A percentile compares a stretch with the other conserved stretches of the same genome.
Conservation (phyloP, 2,888 invertebrate genomes). For the Lochmaea crataegi region DNA sequence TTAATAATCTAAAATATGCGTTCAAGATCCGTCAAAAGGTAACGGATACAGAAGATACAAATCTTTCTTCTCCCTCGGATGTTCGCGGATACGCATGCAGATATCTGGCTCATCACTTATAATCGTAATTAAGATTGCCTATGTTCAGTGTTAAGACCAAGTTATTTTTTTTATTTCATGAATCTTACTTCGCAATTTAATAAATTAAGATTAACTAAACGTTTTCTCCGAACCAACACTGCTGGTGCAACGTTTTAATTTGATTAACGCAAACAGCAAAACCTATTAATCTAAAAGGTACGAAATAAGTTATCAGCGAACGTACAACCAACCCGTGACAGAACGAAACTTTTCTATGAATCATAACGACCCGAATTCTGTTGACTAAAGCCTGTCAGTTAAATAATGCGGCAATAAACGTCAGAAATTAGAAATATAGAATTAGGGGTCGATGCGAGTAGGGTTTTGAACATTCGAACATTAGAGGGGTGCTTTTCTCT, state of each 20-base stretch:
- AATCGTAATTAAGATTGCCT: no score
- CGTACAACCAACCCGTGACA: neutral
- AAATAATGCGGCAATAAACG: constrained; percentile 57
- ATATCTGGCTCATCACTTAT: no score
- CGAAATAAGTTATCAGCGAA: constrained; percentile 2
- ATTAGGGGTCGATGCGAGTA: constrained; percentile 47
- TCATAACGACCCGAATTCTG: constrained; percentile 33
- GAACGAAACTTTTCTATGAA: constrained; percentile 21
- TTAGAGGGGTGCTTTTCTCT: constrained; percentile 39
- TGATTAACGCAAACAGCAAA: neutral
- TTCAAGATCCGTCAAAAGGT: no score
- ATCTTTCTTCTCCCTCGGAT: no score
- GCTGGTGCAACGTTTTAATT: neutral
- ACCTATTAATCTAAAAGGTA: neutral
- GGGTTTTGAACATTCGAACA: constrained; percentile 47
- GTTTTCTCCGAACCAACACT: no score
- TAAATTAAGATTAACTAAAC: no score
- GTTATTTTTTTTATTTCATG: no score
- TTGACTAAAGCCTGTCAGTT: constrained; percentile 43
- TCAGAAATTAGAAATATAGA: constrained; percentile 59
- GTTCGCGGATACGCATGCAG: no score
- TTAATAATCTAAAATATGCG: no score
- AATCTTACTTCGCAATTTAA: no score
- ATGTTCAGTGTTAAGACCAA: no score
- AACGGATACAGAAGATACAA: no score